phyloP scores from a whole-genome alignment of 2,113 vertebrate species.

The Chaetorhynchus papuensis region DNA sequence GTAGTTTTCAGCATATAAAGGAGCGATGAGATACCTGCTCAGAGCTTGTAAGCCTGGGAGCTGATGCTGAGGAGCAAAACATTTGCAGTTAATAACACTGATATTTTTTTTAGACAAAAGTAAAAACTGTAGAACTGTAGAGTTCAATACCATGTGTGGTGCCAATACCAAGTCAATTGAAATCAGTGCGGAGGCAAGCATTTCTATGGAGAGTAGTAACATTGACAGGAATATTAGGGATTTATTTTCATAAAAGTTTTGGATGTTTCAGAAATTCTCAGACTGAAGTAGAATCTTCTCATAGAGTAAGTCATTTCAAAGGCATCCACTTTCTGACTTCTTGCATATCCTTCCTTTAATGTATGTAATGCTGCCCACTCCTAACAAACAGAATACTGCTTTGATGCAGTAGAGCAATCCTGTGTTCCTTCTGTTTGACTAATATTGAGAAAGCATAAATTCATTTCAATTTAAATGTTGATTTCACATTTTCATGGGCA shows the following conservation, averaged over 20 bases:
- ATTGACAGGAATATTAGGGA: background rate
- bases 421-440: background rate
- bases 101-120: background rate
- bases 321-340: background rate
- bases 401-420: background rate
- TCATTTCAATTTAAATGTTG: background rate
- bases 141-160: background rate
- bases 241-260: background rate
- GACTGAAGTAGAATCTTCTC: background rate
- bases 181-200: background rate
- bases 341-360: background rate
- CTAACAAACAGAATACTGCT: background rate
- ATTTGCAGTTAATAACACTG: background rate
- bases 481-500: slow-evolving; percentile 5
- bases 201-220: background rate
- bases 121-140: background rate
- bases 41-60: background rate
- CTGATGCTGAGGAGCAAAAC: background rate
- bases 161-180: background rate
- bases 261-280: background rate
- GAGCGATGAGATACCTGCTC: background rate
- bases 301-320: background rate
- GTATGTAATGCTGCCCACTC: background rate
- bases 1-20: background rate
- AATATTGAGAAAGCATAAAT: background rate